Conservation (phyloP, 1,140 invertebrate species). For the Lepidurus apus region DNA sequence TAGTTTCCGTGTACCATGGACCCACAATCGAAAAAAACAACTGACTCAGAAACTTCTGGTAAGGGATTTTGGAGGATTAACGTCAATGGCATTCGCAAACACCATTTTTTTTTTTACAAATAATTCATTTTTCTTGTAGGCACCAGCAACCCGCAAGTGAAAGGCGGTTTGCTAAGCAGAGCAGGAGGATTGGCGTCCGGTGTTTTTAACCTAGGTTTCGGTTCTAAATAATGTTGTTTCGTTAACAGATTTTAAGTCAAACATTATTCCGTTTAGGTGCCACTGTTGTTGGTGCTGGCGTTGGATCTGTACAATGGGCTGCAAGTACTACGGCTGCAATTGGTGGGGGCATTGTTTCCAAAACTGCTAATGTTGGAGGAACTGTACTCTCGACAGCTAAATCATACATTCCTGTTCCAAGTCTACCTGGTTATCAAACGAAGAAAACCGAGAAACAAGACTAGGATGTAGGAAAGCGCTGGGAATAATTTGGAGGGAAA, state of each 20-base stretch:
- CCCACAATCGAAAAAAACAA: neutral
- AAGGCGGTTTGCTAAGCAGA: neutral
- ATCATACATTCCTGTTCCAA: slow-evolving; percentile 1
- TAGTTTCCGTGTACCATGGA: neutral
- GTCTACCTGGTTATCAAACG: neutral
- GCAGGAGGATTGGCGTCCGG: neutral
- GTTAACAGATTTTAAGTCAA: neutral
- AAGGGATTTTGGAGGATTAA: neutral
- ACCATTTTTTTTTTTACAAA: neutral
- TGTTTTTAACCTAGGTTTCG: neutral
- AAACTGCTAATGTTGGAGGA: neutral
- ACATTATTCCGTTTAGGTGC: neutral
- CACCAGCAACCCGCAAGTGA: neutral
- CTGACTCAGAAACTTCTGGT: neutral
- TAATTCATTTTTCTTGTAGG: neutral
- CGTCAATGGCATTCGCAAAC: neutral
- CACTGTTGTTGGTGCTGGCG: neutral
- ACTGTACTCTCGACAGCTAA: neutral
- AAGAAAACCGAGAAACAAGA: slow-evolving; percentile 6
- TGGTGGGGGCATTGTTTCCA: neutral
- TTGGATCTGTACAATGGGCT: neutral
- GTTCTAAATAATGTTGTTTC: neutral
- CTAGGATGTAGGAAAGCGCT: neutral
- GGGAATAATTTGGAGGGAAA: neutral
- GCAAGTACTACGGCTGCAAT: slow-evolving; percentile 1